Evolutionary conservation across 2,888 invertebrate species (phyloP).

Genomic region (Chouioia cunea): DNA sequence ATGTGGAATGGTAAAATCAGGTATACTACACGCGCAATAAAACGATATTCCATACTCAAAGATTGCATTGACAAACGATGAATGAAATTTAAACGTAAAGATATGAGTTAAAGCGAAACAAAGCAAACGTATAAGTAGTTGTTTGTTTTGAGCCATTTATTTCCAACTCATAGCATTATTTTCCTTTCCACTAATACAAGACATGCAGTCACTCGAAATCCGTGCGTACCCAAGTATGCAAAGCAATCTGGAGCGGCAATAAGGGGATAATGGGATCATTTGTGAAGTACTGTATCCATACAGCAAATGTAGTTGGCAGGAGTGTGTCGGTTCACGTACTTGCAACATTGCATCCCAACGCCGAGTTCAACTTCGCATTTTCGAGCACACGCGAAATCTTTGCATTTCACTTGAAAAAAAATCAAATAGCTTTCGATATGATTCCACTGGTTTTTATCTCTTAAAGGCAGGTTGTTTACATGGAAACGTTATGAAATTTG

Average conservation of each 20-base stretch:
- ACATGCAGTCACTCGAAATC: slow-evolving; percentile 7
- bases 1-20: too few relatives aligned
- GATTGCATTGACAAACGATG: too few relatives aligned
- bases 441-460: too few relatives aligned
- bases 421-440: neutral
- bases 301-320: slow-evolving; percentile 24
- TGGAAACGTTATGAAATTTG: too few relatives aligned
- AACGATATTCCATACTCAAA: too few relatives aligned
- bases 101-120: too few relatives aligned
- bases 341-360: neutral
- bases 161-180: too few relatives aligned
- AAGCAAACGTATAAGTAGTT: too few relatives aligned
- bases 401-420: slow-evolving; percentile 29
- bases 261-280: slow-evolving; percentile 49
- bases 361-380: neutral
- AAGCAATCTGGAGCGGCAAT: slow-evolving; percentile 40
- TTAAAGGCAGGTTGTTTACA: too few relatives aligned
- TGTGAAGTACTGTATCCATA: slow-evolving; percentile 43
- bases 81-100: too few relatives aligned
- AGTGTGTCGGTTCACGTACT: slow-evolving; percentile 13
- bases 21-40: too few relatives aligned
- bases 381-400: slow-evolving; percentile 15
- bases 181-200: too few relatives aligned
- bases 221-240: slow-evolving; percentile 12
- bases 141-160: neutral